Evolutionary conservation across 2,888 invertebrate species (phyloP).

Genomic region (Oscheius onirici): DNA sequence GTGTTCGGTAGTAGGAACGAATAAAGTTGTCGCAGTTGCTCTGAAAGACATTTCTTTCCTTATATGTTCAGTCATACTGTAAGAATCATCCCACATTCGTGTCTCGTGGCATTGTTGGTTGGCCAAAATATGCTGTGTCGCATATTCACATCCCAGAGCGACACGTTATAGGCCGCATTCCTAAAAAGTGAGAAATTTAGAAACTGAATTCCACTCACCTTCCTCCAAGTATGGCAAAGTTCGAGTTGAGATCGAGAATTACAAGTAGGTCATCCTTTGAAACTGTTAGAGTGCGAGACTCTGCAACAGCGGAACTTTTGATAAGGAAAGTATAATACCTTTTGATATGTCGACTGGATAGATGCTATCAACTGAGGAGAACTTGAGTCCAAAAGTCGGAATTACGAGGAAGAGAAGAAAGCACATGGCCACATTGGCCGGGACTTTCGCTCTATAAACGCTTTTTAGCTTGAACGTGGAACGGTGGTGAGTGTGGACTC

Average conservation of each 20-base stretch:
- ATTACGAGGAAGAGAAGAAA: neutral
- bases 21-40: slow-evolving; percentile 49
- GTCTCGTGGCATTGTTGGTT: slow-evolving; percentile 35
- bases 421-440: slow-evolving; percentile 12
- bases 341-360: neutral
- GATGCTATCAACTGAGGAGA: neutral
- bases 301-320: slow-evolving; percentile 13
- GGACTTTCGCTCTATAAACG: neutral
- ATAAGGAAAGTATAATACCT: neutral
- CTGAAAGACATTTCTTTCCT: slow-evolving; percentile 31
- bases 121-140: slow-evolving; percentile 40
- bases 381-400: neutral
- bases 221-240: slow-evolving; percentile 14
- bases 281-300: neutral
- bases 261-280: slow-evolving; percentile 11
- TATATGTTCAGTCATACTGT: slow-evolving; percentile 17
- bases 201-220: neutral
- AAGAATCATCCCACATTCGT: slow-evolving; percentile 42
- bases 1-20: slow-evolving; percentile 43
- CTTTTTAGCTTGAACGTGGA: no score
- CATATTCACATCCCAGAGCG: slow-evolving; percentile 35
- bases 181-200: slow-evolving; percentile 1
- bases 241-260: neutral
- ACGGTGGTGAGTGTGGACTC: neutral
- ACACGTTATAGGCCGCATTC: slow-evolving; percentile 47